Evolutionary conservation across 1,140 invertebrate species (phyloP), one percentile per base, ranked within the genome.

Genomic region (Papilio machaon): DNA sequence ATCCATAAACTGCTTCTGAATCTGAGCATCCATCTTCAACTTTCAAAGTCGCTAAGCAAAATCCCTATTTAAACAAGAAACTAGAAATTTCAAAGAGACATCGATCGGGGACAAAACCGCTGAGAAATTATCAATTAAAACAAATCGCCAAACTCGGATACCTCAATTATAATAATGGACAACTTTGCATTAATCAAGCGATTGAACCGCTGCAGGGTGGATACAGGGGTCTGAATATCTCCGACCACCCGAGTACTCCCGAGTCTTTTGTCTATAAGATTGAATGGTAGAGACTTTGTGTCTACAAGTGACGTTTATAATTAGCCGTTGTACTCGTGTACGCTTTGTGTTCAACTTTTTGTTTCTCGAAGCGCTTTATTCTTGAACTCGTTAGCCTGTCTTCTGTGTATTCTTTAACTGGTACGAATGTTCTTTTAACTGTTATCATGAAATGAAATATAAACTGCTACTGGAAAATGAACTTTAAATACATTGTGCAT

Each of bases 121-220:
- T 70, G 79, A 67, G 79, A 85, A 88, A 86, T 88, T 86, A 88
- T 85, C 85, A 85, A 84, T 87, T 84, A 78, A 84, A 84, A 84
- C 81, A 83, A 90, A 88, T 88, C 83, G 83, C 79, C 79, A 81
- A 89, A 88, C 82, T 85, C 79, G 81, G 84, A 87, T 86, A 89
- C 88, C 85, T 88, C 88, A 88, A 90, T 91, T 90, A 87, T 86
- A 90, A 90, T 90, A 90, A 90, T 91, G 85, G 89, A 87, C 86
- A 89, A 89, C 87, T 90, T 91, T 88, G 85, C 90, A 89, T 91
- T 89, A 91, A 89, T 90, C 90, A 90, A 88, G 80, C 87, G 83
- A 89, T 90, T 88, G 88, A 87, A 84, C 83, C 64, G 73, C 73
- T 67, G 79, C 79, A 60, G 30, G 54, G 75, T 49, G 82, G 80